Evolutionary conservation across 2,888 invertebrate species (phyloP).

Genomic region (Syrphus vitripennis): DNA sequence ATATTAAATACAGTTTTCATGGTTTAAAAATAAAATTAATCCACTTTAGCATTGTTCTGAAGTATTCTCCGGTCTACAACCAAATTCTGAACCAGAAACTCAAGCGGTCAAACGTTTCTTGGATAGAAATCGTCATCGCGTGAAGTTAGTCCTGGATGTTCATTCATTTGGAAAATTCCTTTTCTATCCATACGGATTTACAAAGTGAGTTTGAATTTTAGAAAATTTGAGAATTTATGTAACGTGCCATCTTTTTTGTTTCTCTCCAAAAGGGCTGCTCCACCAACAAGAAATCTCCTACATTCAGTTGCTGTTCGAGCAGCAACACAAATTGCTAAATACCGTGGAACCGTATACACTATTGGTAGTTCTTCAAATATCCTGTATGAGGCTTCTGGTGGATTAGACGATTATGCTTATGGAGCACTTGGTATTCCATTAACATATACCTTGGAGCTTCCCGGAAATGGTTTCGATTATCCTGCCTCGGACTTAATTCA

Average conservation of each 20-base stretch:
- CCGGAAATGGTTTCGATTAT: slow-evolving; percentile 82
- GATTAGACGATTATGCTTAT: slow-evolving; percentile 86
- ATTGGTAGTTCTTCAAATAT: slow-evolving; percentile 83
- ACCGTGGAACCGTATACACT: slow-evolving; percentile 81
- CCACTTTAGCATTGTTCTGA: slow-evolving; percentile 79
- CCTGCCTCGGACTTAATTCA: slow-evolving; percentile 78
- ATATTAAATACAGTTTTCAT: no score
- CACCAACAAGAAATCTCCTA: slow-evolving; percentile 77
- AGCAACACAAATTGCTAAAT: slow-evolving; percentile 79
- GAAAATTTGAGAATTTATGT: no score
- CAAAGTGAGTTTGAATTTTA: slow-evolving; percentile 75
- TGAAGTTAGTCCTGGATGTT: slow-evolving; percentile 80
- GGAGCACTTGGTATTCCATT: slow-evolving; percentile 83
- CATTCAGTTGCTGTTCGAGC: slow-evolving; percentile 79
- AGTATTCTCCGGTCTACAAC: slow-evolving; percentile 78
- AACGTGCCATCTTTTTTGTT: not conserved
- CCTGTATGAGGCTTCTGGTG: slow-evolving; percentile 84
- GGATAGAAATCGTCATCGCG: slow-evolving; percentile 78
- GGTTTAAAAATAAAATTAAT: no score
- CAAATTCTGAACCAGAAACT: slow-evolving; percentile 80
- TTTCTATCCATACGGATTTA: slow-evolving; percentile 81
- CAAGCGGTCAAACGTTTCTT: slow-evolving; percentile 78
- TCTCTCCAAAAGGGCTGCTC: slow-evolving; percentile 74
- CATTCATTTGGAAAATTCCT: slow-evolving; percentile 81
- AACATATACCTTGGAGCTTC: slow-evolving; percentile 86